phyloP scores from a whole-genome alignment of 2,797 vertebrate genomes.

The Coregonus suidteri region DNA sequence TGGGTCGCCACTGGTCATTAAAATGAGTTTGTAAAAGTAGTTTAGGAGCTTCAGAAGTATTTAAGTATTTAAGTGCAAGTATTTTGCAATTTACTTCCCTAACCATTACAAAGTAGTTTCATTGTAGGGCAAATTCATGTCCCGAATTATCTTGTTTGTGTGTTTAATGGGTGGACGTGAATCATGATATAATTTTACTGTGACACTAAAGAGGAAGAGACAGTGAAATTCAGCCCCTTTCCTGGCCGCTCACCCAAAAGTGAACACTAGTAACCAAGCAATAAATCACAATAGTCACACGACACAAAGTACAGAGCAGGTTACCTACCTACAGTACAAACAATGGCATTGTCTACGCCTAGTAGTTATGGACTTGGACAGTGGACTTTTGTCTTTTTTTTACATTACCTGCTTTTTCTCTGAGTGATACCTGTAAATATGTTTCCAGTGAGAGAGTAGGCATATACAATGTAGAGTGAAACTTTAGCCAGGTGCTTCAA shows the following conservation, averaged over 20 bases:
- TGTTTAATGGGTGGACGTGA: background rate
- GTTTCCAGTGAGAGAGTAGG: background rate
- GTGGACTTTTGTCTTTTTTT: background rate
- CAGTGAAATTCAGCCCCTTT: background rate
- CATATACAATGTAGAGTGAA: conserved; percentile 1
- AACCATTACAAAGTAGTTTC: background rate
- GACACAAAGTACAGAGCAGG: background rate
- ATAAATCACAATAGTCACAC: background rate
- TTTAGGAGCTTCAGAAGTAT: background rate
- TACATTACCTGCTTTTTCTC: background rate
- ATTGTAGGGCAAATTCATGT: background rate
- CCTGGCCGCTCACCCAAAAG: background rate
- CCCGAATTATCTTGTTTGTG: background rate
- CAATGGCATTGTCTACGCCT: background rate
- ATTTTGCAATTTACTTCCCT: background rate
- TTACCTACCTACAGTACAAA: background rate
- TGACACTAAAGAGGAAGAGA: background rate
- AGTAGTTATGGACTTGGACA: background rate
- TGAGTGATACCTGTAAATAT: background rate
- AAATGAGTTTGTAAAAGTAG: background rate
- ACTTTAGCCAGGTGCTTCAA: conserved; percentile 4
- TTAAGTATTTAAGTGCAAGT: background rate
- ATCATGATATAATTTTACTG: background rate
- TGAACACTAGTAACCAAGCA: background rate
- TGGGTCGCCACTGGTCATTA: too few relatives aligned